Base-by-base conservation (phyloP, 2,797 vertebrate genomes). In the Cirrhinus mrigala region DNA sequence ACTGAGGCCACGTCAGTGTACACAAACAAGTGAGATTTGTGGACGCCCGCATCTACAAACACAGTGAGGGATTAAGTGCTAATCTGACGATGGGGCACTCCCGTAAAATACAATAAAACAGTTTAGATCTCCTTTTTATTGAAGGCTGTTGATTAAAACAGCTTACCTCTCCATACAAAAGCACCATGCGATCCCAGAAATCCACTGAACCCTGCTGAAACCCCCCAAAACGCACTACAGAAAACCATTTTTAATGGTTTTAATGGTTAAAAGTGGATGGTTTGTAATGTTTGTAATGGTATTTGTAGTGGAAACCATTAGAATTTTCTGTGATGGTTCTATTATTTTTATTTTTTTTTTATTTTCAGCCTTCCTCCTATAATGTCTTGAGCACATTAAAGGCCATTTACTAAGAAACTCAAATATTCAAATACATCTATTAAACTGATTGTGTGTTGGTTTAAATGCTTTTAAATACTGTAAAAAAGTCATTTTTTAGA, bases 131-230 rank as follows among this genome's bases (percentile, higher is more conserved):
- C 82, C 70, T 60, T 64, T 85, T 88, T 88, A 90, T 58, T 64
- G 37, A 56, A 78, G 83, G 81, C 81, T 54, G 62, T 46, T 73
- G 85, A 89, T 90, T 85, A 88, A 86, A 87, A 86, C 82, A 79
- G 87, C 79, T 89, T 87, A 89, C 18, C 69, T 73, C 48, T 29
- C 81, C 48, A 64, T 18, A 79, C 73, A 86, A 85, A 64, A 69
- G 29, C 64, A 50, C 40, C 22, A 22, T 54, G 33, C 33, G 77
- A 84, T 85, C 82, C 82, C 81, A 76, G 16, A 75, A 78, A 85
- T 82, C 56, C 56, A 46, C 74, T 20, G 54, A 81, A 37, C 33
- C 33, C 33, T 37, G 33, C 33, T 37, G 33, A 37, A 37, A n/a
- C n/a, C n/a, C n/a, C n/a, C n/a, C n/a, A n/a, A n/a, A n/a, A n/a